Base-by-base conservation (phyloP, 2,113 vertebrate species). In the Mustelus asterias region DNA sequence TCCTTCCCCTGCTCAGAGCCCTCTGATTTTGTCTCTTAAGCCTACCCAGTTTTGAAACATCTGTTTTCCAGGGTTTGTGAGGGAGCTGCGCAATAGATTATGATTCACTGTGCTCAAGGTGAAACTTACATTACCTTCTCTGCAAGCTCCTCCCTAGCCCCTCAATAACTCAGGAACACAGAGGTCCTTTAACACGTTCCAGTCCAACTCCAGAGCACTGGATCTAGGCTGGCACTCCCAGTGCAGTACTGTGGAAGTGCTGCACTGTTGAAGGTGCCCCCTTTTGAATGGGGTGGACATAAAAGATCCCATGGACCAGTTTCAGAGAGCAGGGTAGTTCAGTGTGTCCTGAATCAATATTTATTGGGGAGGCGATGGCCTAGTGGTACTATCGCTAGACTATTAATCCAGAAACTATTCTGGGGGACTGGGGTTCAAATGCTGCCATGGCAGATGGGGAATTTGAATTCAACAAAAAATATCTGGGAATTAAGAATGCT, bases 61-160 rank as follows among this genome's bases (percentile, higher is more conserved):
- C 89, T 93, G 89, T 93, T 93, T 93, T 67, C 89, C 65, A 20
- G 89, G 80, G 89, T 67, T 65, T 65, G 89, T 65, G 60, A 8
- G 60, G n/a, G 89, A 88, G 85, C 44, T 10, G 44, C 29, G 20
- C 44, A 41, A 54, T 13, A 89, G 48, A 92, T 92, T 63, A 92
- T n/a, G 63, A 92, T 93, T 67, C 60, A 65, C 89, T 3, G 86
- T 89, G 48, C n/a, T 93, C 29, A 92, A 92, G 58, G 58, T n/a
- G 54, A 92, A 92, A 92, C 14, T n/a, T 92, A 60, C 88, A 92
- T 92, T 63, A 92, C 11, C 58, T 92, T 63, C 58, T n/a, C 88
- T n/a, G 54, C 11, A 26, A 63, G 88, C 60, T 92, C 14, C 54
- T 92, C 13, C 88, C 14, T 26, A 54, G 14, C 88, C 54, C 54